Evolutionary conservation across 2,888 invertebrate species (phyloP).

Genomic region (Nemotelus nigrinus): DNA sequence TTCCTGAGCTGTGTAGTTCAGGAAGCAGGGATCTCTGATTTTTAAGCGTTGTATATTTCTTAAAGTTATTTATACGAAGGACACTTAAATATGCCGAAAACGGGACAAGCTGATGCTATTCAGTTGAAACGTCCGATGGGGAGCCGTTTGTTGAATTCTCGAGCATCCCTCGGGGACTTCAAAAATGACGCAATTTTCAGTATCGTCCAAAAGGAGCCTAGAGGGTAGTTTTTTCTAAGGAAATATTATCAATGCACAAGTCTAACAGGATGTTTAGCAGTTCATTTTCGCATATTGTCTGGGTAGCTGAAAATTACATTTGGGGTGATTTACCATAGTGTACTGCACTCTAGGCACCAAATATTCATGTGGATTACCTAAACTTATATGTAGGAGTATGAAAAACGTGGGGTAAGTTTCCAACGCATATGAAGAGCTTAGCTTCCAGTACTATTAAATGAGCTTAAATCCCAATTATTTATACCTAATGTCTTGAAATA

Average conservation of each 20-base stretch:
- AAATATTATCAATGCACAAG: constrained; percentile 14
- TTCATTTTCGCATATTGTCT: constrained; percentile 47
- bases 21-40: constrained; percentile 49
- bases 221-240: constrained; percentile 40
- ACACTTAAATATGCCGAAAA: constrained; percentile 42
- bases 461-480: too few relatives aligned
- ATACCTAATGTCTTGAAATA: too few relatives aligned
- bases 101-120: constrained; percentile 35
- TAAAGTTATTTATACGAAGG: constrained; percentile 45
- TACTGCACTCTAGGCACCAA: too few relatives aligned
- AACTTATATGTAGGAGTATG: too few relatives aligned
- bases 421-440: too few relatives aligned
- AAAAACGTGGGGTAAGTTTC: too few relatives aligned
- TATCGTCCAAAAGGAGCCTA: constrained; percentile 45
- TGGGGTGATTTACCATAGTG: constrained; percentile 7
- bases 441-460: too few relatives aligned
- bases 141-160: constrained; percentile 46
- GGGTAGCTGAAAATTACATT: constrained; percentile 29
- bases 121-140: constrained; percentile 45
- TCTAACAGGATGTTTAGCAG: constrained; percentile 49
- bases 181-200: constrained; percentile 46
- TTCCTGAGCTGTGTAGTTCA: constrained; percentile 26
- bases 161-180: constrained; percentile 45
- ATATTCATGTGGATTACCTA: too few relatives aligned
- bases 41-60: constrained; percentile 45